phyloP scores from a whole-genome alignment of 2,888 invertebrate species.

The Hoplodrina ambigua region DNA sequence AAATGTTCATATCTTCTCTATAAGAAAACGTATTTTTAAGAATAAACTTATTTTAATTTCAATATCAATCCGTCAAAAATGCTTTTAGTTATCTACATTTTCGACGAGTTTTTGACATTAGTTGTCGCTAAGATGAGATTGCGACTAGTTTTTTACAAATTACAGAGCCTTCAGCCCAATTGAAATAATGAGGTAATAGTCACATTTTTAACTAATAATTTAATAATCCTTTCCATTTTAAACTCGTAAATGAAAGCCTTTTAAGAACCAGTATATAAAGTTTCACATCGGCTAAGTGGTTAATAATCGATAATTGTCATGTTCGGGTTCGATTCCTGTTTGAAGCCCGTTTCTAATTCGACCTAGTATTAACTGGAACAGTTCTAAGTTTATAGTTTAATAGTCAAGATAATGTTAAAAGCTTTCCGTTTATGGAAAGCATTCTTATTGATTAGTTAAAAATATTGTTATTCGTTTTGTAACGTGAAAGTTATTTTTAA shows the following conservation, averaged over 20 bases:
- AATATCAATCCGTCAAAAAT: too few relatives aligned
- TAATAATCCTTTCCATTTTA: constrained; percentile 28
- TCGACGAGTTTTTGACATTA: too few relatives aligned
- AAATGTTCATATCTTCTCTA: not conserved
- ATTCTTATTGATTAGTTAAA: constrained; percentile 3
- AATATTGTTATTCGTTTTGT: constrained; percentile 5
- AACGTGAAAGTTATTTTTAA: constrained; percentile 1
- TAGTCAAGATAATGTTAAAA: constrained; percentile 50
- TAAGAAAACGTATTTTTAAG: not conserved
- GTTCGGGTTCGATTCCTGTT: constrained; percentile 78
- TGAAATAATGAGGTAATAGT: not conserved
- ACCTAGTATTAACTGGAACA: constrained; percentile 75
- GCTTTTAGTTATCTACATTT: too few relatives aligned
- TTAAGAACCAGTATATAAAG: constrained; percentile 69
- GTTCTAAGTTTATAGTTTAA: constrained; percentile 44
- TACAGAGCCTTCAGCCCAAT: too few relatives aligned
- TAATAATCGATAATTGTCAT: constrained; percentile 85
- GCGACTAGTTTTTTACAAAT: too few relatives aligned
- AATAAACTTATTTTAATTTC: too few relatives aligned
- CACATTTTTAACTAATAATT: constrained; percentile 11
- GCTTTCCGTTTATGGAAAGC: constrained; percentile 24
- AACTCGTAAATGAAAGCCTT: constrained; percentile 56
- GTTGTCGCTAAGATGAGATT: too few relatives aligned
- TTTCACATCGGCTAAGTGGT: constrained; percentile 75
- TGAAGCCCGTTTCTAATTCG: constrained; percentile 79